Conservation (phyloP, 2,888 invertebrate species). For the Carcina quercana region DNA sequence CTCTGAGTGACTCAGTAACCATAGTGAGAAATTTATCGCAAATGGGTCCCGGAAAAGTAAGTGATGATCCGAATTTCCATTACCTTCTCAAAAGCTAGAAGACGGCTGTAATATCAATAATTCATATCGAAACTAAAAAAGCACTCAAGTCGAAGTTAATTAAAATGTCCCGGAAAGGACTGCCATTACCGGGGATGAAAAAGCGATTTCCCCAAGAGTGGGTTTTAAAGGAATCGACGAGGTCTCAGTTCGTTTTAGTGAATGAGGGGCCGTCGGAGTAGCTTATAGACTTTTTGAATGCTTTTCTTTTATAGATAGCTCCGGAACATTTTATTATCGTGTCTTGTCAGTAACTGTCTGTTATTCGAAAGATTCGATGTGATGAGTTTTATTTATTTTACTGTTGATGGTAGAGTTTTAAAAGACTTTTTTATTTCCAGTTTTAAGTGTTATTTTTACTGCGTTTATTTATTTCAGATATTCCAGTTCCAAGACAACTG, state of each 20-base stretch:
- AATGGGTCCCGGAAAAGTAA: slow-evolving; percentile 8
- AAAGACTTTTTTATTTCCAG: background rate
- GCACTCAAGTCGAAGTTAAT: slow-evolving; percentile 53
- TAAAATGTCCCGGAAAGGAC: slow-evolving; percentile 62
- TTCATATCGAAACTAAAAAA: slow-evolving; percentile 55
- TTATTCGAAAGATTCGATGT: slow-evolving; percentile 3
- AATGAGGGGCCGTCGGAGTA: slow-evolving; percentile 34
- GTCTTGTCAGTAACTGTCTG: slow-evolving; percentile 24
- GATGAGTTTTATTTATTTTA: slow-evolving; percentile 4
- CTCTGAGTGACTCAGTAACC: too few species aligned
- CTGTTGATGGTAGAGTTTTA: background rate
- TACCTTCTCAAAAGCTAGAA: slow-evolving; percentile 14
- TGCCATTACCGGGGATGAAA: slow-evolving; percentile 66
- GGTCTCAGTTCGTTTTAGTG: slow-evolving; percentile 46
- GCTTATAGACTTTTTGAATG: slow-evolving; percentile 50
- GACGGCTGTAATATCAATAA: slow-evolving; percentile 39
- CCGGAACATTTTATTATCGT: slow-evolving; percentile 42
- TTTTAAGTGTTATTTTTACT: background rate
- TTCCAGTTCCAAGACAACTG: too few species aligned
- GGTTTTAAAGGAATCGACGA: slow-evolving; percentile 61
- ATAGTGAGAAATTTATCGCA: too few species aligned
- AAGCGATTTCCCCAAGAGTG: slow-evolving; percentile 63
- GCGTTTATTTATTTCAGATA: too few species aligned
- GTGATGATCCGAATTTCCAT: slow-evolving; percentile 16
- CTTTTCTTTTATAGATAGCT: slow-evolving; percentile 43